Evolutionary conservation across 2,888 invertebrate genomes (phyloP).

Genomic region (Odontocerum albicorne): DNA sequence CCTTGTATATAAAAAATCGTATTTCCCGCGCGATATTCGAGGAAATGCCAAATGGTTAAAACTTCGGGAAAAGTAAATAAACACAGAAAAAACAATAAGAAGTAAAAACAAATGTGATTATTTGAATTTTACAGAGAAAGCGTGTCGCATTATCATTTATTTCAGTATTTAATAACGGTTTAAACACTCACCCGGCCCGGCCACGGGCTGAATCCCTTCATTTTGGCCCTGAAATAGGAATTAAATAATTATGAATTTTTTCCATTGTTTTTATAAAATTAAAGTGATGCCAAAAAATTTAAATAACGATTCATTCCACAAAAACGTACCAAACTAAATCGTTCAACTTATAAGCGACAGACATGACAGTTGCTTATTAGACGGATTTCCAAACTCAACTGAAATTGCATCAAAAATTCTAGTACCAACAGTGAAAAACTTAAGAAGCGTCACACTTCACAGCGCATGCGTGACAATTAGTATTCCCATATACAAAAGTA

Average conservation of each 20-base stretch:
- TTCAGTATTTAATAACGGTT: slow-evolving; percentile 38
- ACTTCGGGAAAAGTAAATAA: slow-evolving; percentile 21
- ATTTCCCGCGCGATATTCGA: slow-evolving; percentile 39
- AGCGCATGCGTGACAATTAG: slow-evolving; percentile 15
- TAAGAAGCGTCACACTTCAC: slow-evolving; percentile 18
- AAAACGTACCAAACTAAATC: slow-evolving; percentile 55
- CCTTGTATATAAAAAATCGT: slow-evolving; percentile 7
- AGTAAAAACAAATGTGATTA: not conserved
- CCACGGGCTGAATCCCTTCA: slow-evolving; percentile 97
- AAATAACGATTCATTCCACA: no score
- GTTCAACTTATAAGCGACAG: slow-evolving; percentile 45
- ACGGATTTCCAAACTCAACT: slow-evolving; percentile 53
- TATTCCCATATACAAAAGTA: no score
- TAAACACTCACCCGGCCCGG: slow-evolving; percentile 87
- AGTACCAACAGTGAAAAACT: slow-evolving; percentile 19
- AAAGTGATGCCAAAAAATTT: no score
- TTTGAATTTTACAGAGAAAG: not conserved
- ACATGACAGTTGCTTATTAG: slow-evolving; percentile 28
- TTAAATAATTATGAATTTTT: slow-evolving; percentile 7
- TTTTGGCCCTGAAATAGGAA: slow-evolving; percentile 85
- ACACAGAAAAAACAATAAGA: not conserved
- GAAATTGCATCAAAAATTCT: slow-evolving; percentile 36
- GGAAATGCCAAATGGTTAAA: slow-evolving; percentile 22
- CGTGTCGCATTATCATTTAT: not conserved
- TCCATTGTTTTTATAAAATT: no score